Evolutionary conservation across 2,797 vertebrate genomes (phyloP).

Genomic region (Artibeus jamaicensis): DNA sequence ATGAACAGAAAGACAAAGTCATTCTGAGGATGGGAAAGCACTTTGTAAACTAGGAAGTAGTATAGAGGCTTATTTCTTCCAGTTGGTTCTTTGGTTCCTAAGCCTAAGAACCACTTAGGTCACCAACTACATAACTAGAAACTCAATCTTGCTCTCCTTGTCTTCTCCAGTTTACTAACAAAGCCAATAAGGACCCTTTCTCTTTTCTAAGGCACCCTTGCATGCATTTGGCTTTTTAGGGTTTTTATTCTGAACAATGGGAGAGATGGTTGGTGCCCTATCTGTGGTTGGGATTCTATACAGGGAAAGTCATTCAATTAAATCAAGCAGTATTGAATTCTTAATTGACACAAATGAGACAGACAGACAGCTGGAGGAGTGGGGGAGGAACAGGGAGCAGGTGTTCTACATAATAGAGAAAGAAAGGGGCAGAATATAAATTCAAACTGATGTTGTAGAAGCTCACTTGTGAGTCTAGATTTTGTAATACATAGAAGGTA

Average conservation of each 20-base stretch:
- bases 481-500: constrained; percentile 24
- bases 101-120: constrained; percentile 5
- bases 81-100: constrained; percentile 20
- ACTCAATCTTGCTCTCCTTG: background rate
- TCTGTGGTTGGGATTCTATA: constrained; percentile 56
- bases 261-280: constrained; percentile 42
- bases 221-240: background rate
- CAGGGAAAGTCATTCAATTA: constrained; percentile 82
- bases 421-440: constrained; percentile 62
- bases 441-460: constrained; percentile 50
- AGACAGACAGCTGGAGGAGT: constrained; percentile 82
- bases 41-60: background rate
- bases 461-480: constrained; percentile 43
- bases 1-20: constrained; percentile 10
- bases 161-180: background rate
- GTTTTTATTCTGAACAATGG: constrained; percentile 9
- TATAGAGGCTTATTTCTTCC: background rate
- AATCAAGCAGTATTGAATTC: constrained; percentile 81
- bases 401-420: constrained; percentile 76
- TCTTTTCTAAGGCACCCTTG: background rate
- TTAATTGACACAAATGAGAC: constrained; percentile 86
- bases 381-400: constrained; percentile 78
- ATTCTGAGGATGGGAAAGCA: background rate
- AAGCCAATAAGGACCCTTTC: background rate
- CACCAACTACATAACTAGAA: background rate